Evolutionary conservation across 2,797 vertebrate genomes (phyloP).

Genomic region (Poeciliopsis presidionis): DNA sequence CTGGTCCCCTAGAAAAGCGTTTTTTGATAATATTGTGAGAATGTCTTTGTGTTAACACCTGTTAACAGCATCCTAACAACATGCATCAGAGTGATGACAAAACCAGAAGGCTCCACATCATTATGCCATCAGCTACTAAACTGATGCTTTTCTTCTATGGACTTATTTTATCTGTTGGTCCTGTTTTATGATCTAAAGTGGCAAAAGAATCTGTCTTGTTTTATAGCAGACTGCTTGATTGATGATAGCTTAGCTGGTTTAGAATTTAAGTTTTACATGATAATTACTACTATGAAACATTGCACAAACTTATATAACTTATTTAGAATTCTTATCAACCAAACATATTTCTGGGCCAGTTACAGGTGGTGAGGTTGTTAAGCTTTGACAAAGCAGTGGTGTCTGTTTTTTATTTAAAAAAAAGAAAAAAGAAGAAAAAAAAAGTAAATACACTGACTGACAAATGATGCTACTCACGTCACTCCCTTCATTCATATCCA

Average conservation of each 20-base stretch:
- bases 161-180: neutral
- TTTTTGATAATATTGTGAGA: neutral
- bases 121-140: neutral
- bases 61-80: no score
- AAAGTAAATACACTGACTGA: no score
- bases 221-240: neutral
- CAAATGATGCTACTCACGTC: neutral
- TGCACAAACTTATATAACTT: neutral
- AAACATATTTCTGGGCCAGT: neutral
- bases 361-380: neutral
- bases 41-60: neutral
- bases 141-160: neutral
- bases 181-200: neutral
- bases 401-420: neutral
- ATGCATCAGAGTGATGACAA: no score
- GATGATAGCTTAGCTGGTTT: neutral
- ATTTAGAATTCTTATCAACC: neutral
- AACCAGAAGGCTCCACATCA: no score
- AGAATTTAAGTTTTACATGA: neutral
- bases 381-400: neutral
- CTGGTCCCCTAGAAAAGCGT: neutral
- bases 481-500: no score
- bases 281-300: neutral
- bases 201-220: neutral
- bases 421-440: no score